phyloP scores from a whole-genome alignment of 2,888 invertebrate species.

The Phortica magna region DNA sequence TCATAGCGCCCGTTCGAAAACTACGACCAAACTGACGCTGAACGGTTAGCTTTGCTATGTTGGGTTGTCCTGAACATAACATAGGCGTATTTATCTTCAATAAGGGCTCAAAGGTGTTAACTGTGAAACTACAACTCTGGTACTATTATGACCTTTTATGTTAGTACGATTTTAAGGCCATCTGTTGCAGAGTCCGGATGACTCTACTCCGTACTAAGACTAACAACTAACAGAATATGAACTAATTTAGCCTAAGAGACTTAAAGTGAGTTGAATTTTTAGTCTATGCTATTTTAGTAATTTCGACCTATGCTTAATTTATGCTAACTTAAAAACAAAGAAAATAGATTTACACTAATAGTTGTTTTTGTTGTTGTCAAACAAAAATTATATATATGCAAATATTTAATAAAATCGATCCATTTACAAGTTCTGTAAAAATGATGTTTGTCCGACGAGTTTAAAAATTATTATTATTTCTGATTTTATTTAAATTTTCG shows the following conservation, averaged over 20 bases:
- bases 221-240: neutral
- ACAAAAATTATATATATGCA: neutral
- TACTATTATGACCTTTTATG: no score
- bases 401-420: constrained; percentile 75
- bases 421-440: constrained; percentile 74
- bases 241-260: neutral
- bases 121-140: no score
- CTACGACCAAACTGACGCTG: no score
- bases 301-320: constrained; percentile 6
- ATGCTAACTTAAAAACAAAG: constrained; percentile 20
- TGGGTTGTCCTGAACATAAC: no score
- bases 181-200: no score
- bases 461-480: constrained; percentile 13
- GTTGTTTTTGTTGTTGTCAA: constrained; percentile 47
- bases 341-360: constrained; percentile 43
- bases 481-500: constrained; percentile 27
- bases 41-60: no score
- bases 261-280: neutral
- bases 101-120: no score
- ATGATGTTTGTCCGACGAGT: constrained; percentile 56
- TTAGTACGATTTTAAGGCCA: no score
- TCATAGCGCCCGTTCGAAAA: no score
- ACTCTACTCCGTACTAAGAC: neutral
- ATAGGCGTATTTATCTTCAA: no score
- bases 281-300: neutral